Base-by-base conservation (phyloP, 2,888 invertebrate genomes). In the Hypolimnas misippus region DNA sequence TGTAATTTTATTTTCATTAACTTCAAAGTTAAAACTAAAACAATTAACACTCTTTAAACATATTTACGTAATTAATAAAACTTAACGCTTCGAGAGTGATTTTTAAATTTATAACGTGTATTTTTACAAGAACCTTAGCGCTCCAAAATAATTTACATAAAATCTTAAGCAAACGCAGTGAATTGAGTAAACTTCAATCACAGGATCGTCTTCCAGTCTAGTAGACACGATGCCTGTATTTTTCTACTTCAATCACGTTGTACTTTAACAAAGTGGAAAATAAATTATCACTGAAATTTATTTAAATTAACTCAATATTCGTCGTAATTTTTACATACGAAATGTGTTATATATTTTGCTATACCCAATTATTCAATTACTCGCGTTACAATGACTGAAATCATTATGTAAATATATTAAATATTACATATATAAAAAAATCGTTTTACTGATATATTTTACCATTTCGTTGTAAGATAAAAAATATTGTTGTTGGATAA, bases 101-200 rank as follows among this genome's bases (percentile, higher is more conserved):
- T 51, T 66, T 63, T 29, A 57, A 63, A 58, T 58, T 35, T 56
- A 35, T 55, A 25, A 57, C 55, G 38, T 62, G 33, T 62, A 65
- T 67, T 66, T 67, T 68, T 65, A 62, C 66, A 62, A 61, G 61
- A 72, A 73, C 67, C 74, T 71, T 73, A 75, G 67, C 73, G 76
- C 68, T 72, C 72, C 74, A 74, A 78, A 84, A 83, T 81, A 80
- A 83, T 84, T 84, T 84, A 81, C 77, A 79, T 81, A 81, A 84
- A 86, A 83, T 82, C 81, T 83, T 82, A 77, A 77, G 84, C 72
- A 84, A 84, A 83, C 83, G 74, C 77, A 77, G 73, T 70, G 77
- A 84, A 82, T 86, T 82, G 82, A 76, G 83, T 81, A 84, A 85
- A 86, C 83, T 84, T 85, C 80, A 85, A 84, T 84, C 81, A 82